A percentile compares a stretch with the other conserved stretches of the same genome.
phyloP scores from a whole-genome alignment of 2,888 invertebrate genomes.

The Eremobia ochroleuca region DNA sequence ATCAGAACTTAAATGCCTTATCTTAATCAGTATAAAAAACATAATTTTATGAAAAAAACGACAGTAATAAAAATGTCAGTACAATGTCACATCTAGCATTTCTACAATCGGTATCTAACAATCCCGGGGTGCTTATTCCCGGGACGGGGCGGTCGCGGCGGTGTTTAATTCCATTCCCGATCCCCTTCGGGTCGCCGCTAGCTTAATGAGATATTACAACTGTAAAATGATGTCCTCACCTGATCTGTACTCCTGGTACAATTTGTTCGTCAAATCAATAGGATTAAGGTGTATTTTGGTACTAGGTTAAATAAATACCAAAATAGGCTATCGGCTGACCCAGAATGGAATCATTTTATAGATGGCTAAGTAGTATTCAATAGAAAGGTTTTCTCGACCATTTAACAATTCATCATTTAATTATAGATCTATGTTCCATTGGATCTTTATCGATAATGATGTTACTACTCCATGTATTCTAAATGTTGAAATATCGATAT shows the following conservation, averaged over 20 bases:
- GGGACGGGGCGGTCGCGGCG: slow-evolving; percentile 60
- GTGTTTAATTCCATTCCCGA: slow-evolving; percentile 76
- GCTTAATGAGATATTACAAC: slow-evolving; percentile 69
- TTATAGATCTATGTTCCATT: too few relatives aligned
- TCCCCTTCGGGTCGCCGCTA: slow-evolving; percentile 68
- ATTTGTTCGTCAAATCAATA: slow-evolving; percentile 45
- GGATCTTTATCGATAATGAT: background rate
- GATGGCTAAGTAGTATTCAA: background rate
- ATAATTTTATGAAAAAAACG: background rate
- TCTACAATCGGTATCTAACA: slow-evolving; percentile 15
- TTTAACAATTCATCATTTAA: background rate
- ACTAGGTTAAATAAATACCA: background rate
- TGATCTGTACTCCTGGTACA: slow-evolving; percentile 59
- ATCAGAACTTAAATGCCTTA: background rate
- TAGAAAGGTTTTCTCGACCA: background rate
- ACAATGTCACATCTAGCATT: slow-evolving; percentile 52
- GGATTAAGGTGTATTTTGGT: slow-evolving; percentile 14
- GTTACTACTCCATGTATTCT: background rate
- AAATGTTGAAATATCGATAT: background rate
- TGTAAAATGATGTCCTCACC: slow-evolving; percentile 64
- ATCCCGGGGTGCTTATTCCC: slow-evolving; percentile 59
- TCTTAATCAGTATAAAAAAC: background rate
- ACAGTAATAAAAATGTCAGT: background rate
- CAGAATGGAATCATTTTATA: background rate
- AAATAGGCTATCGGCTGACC: background rate